Evolutionary conservation across 2,113 vertebrate genomes (phyloP), one percentile per base, ranked within the genome.

Genomic region (Pachypanchax playfairii): DNA sequence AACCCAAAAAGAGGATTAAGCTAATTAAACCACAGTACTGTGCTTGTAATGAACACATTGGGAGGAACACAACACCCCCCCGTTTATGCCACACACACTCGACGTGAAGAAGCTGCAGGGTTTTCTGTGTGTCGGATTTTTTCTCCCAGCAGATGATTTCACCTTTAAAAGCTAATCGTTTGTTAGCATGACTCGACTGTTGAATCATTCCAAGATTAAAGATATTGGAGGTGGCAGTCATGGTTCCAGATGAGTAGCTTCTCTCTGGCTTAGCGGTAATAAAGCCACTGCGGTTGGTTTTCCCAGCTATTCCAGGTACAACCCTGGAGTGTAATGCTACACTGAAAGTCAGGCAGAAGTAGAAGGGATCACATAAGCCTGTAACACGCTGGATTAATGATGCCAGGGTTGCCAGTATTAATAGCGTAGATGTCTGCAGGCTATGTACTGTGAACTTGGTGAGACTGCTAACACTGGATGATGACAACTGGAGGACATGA

Each of bases 1-100:
- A 89, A 87, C 77, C 82, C 79, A 86, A 89, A 90, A 89, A 87
- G 83, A 85, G 84, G 88, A 90, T 90, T 90, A 89, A 71, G 81
- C 81, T 85, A 90, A 89, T 89, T 90, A 87, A 82, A 89, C 75
- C 77, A 69, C 82, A 87, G 77, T 47, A 48, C 78, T 70, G 66
- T 1, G 64, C 85, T 84, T 75, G 81, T 89, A 87, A 81, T 84
- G 83, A 88, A 80, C 80, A 84, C 78, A 82, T 73, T 61, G 73
- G 69, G 64, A 78, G 84, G 84, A 85, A 83, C 67, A 73, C 54
- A 1, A 69, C 79, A 25, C 82, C 79, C 65, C 35, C 77, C 64
- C 81, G 55, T 72, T 70, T 65, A 67, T 73, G 42, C 70, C 56
- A 73, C 48, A 36, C 59, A 59, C 59, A 21, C 53, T 13, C 60